Base-by-base conservation (phyloP, 2,888 invertebrate species). In the Aquatica leii region DNA sequence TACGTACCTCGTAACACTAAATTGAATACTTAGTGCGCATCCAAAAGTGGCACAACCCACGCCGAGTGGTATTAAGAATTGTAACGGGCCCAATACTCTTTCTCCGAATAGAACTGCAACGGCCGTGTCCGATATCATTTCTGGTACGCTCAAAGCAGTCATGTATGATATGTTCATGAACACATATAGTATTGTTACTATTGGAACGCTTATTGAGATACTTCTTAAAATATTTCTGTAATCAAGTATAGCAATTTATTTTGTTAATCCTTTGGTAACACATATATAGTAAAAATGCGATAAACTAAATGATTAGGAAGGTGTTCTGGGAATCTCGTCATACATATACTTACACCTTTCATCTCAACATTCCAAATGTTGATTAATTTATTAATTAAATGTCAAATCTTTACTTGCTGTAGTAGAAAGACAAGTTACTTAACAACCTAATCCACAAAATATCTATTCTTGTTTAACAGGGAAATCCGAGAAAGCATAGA, bases 161-260 rank as follows among this genome's bases (percentile, higher is more conserved):
- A 94, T 90, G 80, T 94, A 95, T n/a, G 94, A 90, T 12, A 94
- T 85, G 76, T 94, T 95, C 88, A 93, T 93, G 73, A 90, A 86
- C 18, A 94, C 89, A 76, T 94, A 95, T 8, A 93, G 84, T 0
- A 87, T 80, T 0, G 93, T 94, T 21, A 94, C 92, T 4, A 92
- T 81, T 0, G 94, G 94, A 0, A 95, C 91, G 0, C 91, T 93
- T 52, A 94, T 90, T 6, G 89, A 83, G 70, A 94, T 93, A 71
- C 93, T 91, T 40, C 90, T 83, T 0, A 92, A 90, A 20, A 95
- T 90, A 78, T 94, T 94, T 56, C 92, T 91, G 83, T 12, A 82
- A 83, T 59, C 60, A 59, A 62, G 18, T 18, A 1, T 52, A 8
- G 21, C 1, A 14, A 12, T 6, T 40, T 40, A 14, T n/a, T 40